phyloP scores from a whole-genome alignment of 35 echinoderm and acorn worm genomes.

The Ptychodera flava region DNA sequence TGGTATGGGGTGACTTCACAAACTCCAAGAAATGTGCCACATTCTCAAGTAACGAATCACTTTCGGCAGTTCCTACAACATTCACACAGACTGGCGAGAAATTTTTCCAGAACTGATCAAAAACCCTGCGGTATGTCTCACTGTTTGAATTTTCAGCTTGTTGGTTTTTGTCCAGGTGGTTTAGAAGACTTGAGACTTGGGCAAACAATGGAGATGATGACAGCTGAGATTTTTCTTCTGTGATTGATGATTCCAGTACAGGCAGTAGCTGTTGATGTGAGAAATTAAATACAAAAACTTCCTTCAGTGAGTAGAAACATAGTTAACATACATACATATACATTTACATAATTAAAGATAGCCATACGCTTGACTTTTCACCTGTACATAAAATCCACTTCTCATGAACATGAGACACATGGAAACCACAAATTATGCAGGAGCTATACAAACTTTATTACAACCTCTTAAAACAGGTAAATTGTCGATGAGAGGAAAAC shows the following conservation, averaged over 20 bases:
- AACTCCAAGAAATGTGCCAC: neutral
- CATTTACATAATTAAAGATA: too few relatives aligned
- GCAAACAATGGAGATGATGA: conserved; percentile 41
- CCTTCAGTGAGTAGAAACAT: too few relatives aligned
- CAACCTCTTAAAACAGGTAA: too few relatives aligned
- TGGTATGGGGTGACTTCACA: neutral
- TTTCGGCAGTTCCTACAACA: neutral
- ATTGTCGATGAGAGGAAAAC: too few relatives aligned
- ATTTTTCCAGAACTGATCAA: conserved; percentile 55
- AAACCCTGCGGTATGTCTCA: conserved; percentile 12
- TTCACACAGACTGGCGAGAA: conserved; percentile 36
- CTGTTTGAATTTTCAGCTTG: neutral
- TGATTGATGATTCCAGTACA: conserved; percentile 36
- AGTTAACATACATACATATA: too few relatives aligned
- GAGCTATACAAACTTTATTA: too few relatives aligned
- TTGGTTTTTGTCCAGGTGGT: conserved; percentile 56
- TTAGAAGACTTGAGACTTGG: conserved; percentile 61
- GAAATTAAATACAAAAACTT: too few relatives aligned
- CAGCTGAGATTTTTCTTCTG: conserved; percentile 33
- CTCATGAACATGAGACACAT: too few relatives aligned
- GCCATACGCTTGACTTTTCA: too few relatives aligned
- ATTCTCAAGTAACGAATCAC: neutral
- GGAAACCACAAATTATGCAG: too few relatives aligned
- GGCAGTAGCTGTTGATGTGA: conserved; percentile 55
- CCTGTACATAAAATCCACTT: too few relatives aligned